Evolutionary conservation across 2,888 invertebrate species (phyloP).

Genomic region (Ferrisia virgata): DNA sequence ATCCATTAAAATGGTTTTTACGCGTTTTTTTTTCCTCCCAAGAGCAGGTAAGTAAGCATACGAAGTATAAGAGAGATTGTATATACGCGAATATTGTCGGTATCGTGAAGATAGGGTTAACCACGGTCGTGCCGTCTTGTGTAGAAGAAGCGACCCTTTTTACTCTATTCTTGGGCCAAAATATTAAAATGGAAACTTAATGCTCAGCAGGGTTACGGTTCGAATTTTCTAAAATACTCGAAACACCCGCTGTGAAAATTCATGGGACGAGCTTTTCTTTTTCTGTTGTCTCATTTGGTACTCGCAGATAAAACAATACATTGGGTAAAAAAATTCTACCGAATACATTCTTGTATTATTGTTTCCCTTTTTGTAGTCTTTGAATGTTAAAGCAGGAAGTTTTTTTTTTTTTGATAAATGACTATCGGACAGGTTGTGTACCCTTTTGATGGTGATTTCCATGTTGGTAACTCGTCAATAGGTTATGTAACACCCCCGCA

Average conservation of each 20-base stretch:
- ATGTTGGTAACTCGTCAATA: conserved; percentile 26
- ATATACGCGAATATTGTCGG: not conserved
- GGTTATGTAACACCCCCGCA: not conserved
- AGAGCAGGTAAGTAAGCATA: not conserved
- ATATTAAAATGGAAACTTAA: conserved; percentile 38
- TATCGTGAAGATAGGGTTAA: not conserved
- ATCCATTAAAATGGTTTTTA: conserved; percentile 18
- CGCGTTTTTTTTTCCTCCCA: not conserved
- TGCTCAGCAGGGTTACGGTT: conserved; percentile 20
- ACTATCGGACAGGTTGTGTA: conserved; percentile 27
- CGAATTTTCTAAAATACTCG: conserved; percentile 29
- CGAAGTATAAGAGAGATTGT: not conserved
- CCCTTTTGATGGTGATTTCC: not conserved
- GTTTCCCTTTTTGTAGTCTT: not conserved
- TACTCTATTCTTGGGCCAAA: not conserved
- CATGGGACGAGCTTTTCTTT: conserved; percentile 25
- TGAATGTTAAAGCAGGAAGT: not conserved
- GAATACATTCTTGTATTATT: conserved; percentile 25
- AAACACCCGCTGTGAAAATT: conserved; percentile 40
- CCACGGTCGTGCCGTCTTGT: not conserved
- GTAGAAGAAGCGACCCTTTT: no score
- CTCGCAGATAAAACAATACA: not conserved
- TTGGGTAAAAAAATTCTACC: not conserved
- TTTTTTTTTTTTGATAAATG: conserved; percentile 35
- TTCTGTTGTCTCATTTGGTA: not conserved